Conservation (phyloP, 2,113 vertebrate species). For the Tichodroma muraria region DNA sequence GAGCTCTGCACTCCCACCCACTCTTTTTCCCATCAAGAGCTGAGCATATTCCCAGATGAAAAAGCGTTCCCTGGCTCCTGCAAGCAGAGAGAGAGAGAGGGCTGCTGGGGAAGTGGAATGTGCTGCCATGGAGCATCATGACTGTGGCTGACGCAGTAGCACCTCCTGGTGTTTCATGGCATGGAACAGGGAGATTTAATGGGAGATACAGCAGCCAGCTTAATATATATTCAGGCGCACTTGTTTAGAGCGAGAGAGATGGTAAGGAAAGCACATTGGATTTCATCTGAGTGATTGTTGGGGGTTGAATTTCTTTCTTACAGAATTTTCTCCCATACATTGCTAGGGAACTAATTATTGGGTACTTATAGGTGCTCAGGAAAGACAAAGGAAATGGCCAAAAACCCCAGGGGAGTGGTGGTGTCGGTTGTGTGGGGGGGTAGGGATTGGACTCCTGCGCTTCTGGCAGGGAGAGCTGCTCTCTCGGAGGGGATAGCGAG, state of each 20-base stretch:
- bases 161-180: neutral
- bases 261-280: neutral
- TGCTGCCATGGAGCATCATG: accelerated
- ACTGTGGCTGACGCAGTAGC: neutral
- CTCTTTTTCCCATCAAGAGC: neutral
- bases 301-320: too few relatives aligned
- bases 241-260: neutral
- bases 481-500: too few relatives aligned
- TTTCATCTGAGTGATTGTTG: too few relatives aligned
- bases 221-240: neutral
- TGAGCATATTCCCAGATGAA: neutral
- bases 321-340: too few relatives aligned
- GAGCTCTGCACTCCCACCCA: neutral
- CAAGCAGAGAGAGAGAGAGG: neutral
- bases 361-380: too few relatives aligned
- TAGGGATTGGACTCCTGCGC: too few relatives aligned
- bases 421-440: too few relatives aligned
- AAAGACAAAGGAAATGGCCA: too few relatives aligned
- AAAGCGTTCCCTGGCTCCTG: neutral
- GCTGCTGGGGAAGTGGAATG: neutral
- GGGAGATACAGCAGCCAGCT: neutral
- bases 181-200: neutral
- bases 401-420: too few relatives aligned
- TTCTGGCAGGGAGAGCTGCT: too few relatives aligned
- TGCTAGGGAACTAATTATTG: too few relatives aligned